Evolutionary conservation across 2,888 invertebrate genomes (phyloP).

Genomic region (Anoncus sp.): DNA sequence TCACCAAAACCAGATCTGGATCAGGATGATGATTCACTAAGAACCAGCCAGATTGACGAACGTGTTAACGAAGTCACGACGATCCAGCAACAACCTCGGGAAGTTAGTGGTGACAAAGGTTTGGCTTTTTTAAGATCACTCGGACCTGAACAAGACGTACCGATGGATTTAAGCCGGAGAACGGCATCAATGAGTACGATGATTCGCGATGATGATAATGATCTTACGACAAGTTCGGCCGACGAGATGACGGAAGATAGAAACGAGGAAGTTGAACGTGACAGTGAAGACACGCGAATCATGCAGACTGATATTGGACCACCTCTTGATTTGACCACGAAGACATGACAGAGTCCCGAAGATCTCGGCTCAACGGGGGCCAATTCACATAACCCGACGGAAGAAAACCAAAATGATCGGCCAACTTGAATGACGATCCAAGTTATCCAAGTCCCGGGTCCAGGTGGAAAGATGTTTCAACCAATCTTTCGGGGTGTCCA

Average conservation of each 20-base stretch:
- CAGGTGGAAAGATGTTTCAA: too few relatives aligned
- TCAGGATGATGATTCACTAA: conserved; percentile 10
- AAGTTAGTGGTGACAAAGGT: conserved; percentile 72
- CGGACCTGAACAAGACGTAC: conserved; percentile 88
- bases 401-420: background rate
- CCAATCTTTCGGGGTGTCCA: too few relatives aligned
- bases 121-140: conserved; percentile 79
- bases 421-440: background rate
- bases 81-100: conserved; percentile 26
- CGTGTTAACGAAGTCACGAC: conserved; percentile 9
- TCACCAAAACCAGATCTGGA: conserved; percentile 73
- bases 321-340: conserved; percentile 79
- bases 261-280: conserved; percentile 47
- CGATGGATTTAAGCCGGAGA: conserved; percentile 92
- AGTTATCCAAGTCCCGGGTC: too few relatives aligned
- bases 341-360: conserved; percentile 76
- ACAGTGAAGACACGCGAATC: conserved; percentile 67
- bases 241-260: conserved; percentile 54
- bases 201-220: conserved; percentile 34
- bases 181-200: conserved; percentile 74
- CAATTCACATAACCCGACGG: conserved; percentile 2
- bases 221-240: conserved; percentile 43
- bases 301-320: conserved; percentile 74
- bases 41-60: conserved; percentile 52
- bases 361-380: conserved; percentile 10